Conservation (phyloP, 1,140 invertebrate genomes). For the Batillaria attramentaria region DNA sequence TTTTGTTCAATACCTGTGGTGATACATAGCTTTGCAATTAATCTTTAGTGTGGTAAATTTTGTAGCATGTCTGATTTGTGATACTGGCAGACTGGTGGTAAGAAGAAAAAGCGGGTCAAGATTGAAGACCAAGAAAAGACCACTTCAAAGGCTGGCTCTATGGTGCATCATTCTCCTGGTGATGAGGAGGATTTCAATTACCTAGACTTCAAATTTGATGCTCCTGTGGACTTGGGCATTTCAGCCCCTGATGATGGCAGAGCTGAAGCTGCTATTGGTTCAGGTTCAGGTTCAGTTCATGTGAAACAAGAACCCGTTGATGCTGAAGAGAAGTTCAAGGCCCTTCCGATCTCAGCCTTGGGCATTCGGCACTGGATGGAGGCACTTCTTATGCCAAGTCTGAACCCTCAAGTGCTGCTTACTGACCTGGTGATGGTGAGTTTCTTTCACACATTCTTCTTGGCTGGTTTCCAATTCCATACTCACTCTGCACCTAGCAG, state of each 20-base stretch:
- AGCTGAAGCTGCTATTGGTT: not conserved
- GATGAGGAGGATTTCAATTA: conserved; percentile 16
- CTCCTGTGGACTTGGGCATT: conserved; percentile 4
- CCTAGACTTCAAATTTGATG: conserved; percentile 22
- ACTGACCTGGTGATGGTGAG: conserved; percentile 24
- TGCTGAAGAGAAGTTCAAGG: not conserved
- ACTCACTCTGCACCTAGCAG: no score
- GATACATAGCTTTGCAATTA: not conserved
- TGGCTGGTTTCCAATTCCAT: no score
- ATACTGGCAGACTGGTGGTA: not conserved
- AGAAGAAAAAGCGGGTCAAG: not conserved
- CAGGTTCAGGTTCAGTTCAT: no score
- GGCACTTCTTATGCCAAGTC: conserved; percentile 16
- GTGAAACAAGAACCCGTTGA: not conserved
- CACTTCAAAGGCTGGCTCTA: not conserved
- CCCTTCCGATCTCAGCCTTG: conserved; percentile 1
- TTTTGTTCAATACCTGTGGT: conserved; percentile 9
- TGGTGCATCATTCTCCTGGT: not conserved
- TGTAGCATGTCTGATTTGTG: not conserved
- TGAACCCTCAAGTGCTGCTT: conserved; percentile 19
- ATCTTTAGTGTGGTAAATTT: not conserved
- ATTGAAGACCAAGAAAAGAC: no score
- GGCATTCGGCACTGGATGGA: conserved; percentile 25
- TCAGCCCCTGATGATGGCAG: not conserved
- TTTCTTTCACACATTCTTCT: no score